Percentiles rank a stretch among this genome's conserved stretches.
phyloP scores from a whole-genome alignment of 2,113 vertebrate species.

The Petrocephalus microphthalmus region DNA sequence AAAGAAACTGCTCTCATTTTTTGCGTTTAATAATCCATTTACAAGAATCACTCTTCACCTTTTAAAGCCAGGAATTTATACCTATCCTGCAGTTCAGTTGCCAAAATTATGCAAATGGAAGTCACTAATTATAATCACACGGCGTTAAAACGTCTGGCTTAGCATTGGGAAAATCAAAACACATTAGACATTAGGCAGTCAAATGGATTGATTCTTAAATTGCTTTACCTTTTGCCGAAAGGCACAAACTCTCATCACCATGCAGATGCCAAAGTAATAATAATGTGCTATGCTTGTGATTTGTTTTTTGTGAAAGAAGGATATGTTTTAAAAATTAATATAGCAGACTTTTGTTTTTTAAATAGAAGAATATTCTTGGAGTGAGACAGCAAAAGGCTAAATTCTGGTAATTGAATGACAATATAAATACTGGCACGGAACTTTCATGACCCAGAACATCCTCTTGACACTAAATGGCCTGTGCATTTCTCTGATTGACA shows the following conservation, averaged over 20 bases:
- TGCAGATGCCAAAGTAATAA: constrained; percentile 5
- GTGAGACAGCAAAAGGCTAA: neutral
- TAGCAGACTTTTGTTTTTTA: neutral
- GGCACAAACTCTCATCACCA: constrained; percentile 34
- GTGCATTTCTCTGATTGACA: neutral
- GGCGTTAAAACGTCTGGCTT: constrained; percentile 45
- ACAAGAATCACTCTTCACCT: constrained; percentile 21
- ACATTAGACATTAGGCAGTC: constrained; percentile 49
- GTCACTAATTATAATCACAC: constrained; percentile 55
- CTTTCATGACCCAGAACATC: neutral
- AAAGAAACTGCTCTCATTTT: constrained; percentile 31
- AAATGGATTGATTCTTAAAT: constrained; percentile 51
- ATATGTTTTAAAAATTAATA: neutral
- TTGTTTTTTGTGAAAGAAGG: neutral
- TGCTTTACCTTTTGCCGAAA: constrained; percentile 43
- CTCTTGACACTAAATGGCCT: neutral
- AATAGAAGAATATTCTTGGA: neutral
- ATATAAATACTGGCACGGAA: neutral
- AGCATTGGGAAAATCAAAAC: constrained; percentile 66
- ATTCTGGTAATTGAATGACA: neutral
- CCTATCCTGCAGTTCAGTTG: constrained; percentile 38
- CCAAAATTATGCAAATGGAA: constrained; percentile 56
- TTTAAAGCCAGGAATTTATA: constrained; percentile 33
- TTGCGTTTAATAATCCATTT: constrained; percentile 28
- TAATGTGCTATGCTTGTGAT: neutral